phyloP scores from a whole-genome alignment of 1,140 invertebrate species.

The Heterodera carotae region DNA sequence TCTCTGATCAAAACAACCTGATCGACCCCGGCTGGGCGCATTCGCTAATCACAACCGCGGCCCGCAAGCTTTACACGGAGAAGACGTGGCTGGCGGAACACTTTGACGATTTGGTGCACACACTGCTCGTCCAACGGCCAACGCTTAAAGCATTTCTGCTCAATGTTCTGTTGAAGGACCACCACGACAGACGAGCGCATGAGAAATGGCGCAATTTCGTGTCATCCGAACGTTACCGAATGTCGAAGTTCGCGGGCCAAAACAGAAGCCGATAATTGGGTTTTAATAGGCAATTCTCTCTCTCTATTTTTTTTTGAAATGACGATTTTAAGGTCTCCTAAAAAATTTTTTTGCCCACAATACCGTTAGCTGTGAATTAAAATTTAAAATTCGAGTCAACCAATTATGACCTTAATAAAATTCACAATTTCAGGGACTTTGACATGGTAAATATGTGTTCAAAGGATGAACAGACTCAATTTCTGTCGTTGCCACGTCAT shows the following conservation, averaged over 20 bases:
- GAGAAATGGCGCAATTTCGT: slow-evolving; percentile 30
- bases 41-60: slow-evolving; percentile 12
- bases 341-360: too few relatives aligned
- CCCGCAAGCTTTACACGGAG: slow-evolving; percentile 20
- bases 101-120: slow-evolving; percentile 23
- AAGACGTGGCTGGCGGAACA: slow-evolving; percentile 17
- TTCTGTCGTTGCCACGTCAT: slow-evolving; percentile 14
- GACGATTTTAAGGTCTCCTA: too few relatives aligned
- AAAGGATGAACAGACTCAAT: slow-evolving; percentile 18
- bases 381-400: too few relatives aligned
- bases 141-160: slow-evolving; percentile 21
- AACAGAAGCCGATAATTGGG: neutral
- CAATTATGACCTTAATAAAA: too few relatives aligned
- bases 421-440: slow-evolving; percentile 12
- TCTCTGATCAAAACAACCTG: slow-evolving; percentile 16
- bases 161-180: slow-evolving; percentile 27
- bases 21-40: slow-evolving; percentile 4
- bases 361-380: too few relatives aligned
- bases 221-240: slow-evolving; percentile 22
- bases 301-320: too few relatives aligned
- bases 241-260: slow-evolving; percentile 1
- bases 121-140: slow-evolving; percentile 24
- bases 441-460: slow-evolving; percentile 21
- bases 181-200: slow-evolving; percentile 21
- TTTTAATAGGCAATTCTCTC: too few relatives aligned